These are phyloP conservation scores for Uria aalge DNA, from an alignment of 2,113 vertebrate genomes.

Conservation along the genomic window DNA sequence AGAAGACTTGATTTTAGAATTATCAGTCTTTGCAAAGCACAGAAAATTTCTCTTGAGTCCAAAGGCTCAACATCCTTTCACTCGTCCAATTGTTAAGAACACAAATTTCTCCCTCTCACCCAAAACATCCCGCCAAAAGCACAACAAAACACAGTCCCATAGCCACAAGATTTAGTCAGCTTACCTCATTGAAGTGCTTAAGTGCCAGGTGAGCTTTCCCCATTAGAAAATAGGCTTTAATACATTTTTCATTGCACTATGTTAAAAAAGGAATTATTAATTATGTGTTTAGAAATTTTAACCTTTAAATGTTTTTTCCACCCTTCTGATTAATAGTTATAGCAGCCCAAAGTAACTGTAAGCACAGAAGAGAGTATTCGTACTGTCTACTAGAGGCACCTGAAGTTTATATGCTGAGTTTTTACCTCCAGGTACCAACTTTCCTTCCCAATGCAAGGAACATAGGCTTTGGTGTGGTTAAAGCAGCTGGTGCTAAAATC, in stretches of 20 bases:
- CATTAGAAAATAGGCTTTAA: constrained; percentile 90
- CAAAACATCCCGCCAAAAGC: not conserved
- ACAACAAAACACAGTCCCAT: accelerated
- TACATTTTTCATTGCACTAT: constrained; percentile 86
- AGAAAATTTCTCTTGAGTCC: not conserved
- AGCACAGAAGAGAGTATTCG: not conserved
- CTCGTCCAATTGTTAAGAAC: not conserved
- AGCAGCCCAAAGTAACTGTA: not conserved
- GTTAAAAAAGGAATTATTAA: not conserved
- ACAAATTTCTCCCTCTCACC: not conserved
- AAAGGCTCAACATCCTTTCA: not conserved
- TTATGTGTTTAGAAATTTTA: not conserved
- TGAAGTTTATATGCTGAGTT: not conserved
- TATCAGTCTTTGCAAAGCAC: not conserved
- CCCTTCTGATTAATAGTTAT: not conserved
- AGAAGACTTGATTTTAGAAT: not conserved
- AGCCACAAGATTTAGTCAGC: not conserved
- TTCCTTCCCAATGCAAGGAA: not conserved
- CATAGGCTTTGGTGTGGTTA: not conserved
- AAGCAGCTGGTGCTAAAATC: not conserved
- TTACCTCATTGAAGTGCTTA: constrained; percentile 80
- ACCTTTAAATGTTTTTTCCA: not conserved
- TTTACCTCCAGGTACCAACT: not conserved
- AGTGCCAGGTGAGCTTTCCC: constrained; percentile 84
- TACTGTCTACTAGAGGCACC: not conserved